Percentiles rank a stretch among this genome's conserved stretches.
phyloP scores from a whole-genome alignment of 2,888 invertebrate genomes.

The Lissonota sp. region DNA sequence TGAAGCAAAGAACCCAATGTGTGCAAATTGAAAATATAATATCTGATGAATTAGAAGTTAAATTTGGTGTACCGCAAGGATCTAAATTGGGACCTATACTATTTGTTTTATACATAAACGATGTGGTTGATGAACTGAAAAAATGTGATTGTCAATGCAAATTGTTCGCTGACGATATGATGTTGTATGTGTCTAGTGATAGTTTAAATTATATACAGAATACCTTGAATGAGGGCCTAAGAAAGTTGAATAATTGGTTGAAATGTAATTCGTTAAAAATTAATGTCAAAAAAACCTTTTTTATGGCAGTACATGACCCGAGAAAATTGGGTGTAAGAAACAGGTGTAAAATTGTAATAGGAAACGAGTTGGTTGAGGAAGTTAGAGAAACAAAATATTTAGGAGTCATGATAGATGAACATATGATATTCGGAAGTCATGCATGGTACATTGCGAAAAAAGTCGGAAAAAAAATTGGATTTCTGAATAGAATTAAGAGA shows the following conservation, averaged over 20 bases:
- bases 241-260: slow-evolving; percentile 41
- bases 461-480: slow-evolving; percentile 8
- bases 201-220: slow-evolving; percentile 22
- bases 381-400: slow-evolving; percentile 57
- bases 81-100: slow-evolving; percentile 49
- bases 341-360: slow-evolving; percentile 30
- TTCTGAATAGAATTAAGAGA: slow-evolving; percentile 6
- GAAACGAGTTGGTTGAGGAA: slow-evolving; percentile 25
- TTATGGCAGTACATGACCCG: no score
- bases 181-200: slow-evolving; percentile 41
- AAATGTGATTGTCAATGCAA: slow-evolving; percentile 23
- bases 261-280: background rate
- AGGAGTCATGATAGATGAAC: slow-evolving; percentile 57
- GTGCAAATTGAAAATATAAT: slow-evolving; percentile 15
- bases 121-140: slow-evolving; percentile 23
- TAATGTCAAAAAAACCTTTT: no score
- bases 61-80: slow-evolving; percentile 49
- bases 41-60: slow-evolving; percentile 3
- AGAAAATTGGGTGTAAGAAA: background rate
- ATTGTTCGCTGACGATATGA: slow-evolving; percentile 54
- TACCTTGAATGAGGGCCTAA: slow-evolving; percentile 42
- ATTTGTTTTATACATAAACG: slow-evolving; percentile 47
- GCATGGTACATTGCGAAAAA: slow-evolving; percentile 21
- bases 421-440: slow-evolving; percentile 9
- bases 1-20: slow-evolving; percentile 39